A percentile compares a stretch with the other conserved stretches of the same genome.
Conservation (phyloP, 2,888 invertebrate species). For the Drosophila merina region DNA sequence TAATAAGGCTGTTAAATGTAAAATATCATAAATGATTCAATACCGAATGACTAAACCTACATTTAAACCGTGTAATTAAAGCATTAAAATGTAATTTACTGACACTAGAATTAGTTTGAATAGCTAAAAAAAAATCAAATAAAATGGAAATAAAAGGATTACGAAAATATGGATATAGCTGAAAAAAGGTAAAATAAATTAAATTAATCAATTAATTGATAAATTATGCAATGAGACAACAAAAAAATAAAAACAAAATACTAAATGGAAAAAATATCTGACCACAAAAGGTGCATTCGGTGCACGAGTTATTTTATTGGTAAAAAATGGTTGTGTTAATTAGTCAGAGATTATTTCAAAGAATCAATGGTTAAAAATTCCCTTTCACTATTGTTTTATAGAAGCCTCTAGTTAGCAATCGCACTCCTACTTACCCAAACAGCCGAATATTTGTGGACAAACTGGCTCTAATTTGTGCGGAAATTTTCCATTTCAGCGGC, state of each 20-base stretch:
- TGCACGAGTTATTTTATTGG: not conserved
- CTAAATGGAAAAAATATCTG: constrained; percentile 9
- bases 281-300: not conserved
- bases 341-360: not conserved
- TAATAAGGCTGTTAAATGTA: constrained; percentile 83
- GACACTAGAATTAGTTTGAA: constrained; percentile 71
- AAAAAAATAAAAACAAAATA: constrained; percentile 63
- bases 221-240: constrained; percentile 57
- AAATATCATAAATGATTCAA: constrained; percentile 74
- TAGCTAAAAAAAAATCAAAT: constrained; percentile 58
- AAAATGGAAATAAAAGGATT: constrained; percentile 31
- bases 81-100: constrained; percentile 71
- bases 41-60: constrained; percentile 40
- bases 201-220: constrained; percentile 70
- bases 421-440: constrained; percentile 4
- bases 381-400: not conserved
- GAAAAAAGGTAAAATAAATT: constrained; percentile 30
- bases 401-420: constrained; percentile 7
- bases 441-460: constrained; percentile 9
- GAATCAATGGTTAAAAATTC: not conserved
- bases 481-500: constrained; percentile 55
- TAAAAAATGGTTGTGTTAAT: not conserved
- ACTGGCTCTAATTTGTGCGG: constrained; percentile 30
- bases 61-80: constrained; percentile 75
- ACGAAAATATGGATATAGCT: constrained; percentile 43